Evolutionary conservation across 2,797 vertebrate genomes (phyloP), one percentile per base, ranked within the genome.

Genomic region (Benthosema pterotum): DNA sequence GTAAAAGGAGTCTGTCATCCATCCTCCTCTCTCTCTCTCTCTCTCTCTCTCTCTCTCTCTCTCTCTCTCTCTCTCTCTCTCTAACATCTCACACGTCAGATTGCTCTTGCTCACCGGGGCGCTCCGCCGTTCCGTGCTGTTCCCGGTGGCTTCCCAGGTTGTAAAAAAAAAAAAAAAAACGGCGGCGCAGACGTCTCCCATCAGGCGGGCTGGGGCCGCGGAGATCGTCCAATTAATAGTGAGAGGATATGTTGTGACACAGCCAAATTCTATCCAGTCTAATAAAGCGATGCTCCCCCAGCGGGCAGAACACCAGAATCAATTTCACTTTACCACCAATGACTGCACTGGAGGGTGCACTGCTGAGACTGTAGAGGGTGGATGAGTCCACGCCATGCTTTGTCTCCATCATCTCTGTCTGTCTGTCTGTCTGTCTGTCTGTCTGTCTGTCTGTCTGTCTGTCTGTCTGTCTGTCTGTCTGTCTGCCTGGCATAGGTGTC

Each of bases 191-290:
- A 70, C 48, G 69, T 69, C 22, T 62, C 52, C 52, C 42, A 13
- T 55, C 25, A 50, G 53, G 60, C 28, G 51, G n/a, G n/a, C n/a
- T n/a, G n/a, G n/a, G n/a, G 38, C 3, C 42, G n/a, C 28, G 60
- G 42, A 69, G 43, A 46, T 57, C 54, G 46, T 57, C 62, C 47
- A 48, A 62, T 68, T 46, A 73, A 57, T 47, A 32, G 18, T n/a
- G 43, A 43, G 14, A 11, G 19, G 22, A 25, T 25, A n/a, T n/a
- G n/a, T n/a, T n/a, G 54, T 72, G 72, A 74, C 64, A 66, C 48
- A 56, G 45, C 57, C 38, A 11, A 65, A 76, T 72, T 77, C 60
- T 49, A 25, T 5, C 55, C 42, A 13, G 51, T 79, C 74, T 74
- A 73, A 83, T 72, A 71, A 74, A 63, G 62, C 22, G 42, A n/a